These are phyloP conservation scores for Panonychus citri DNA, from an alignment of 1,140 invertebrate genomes.

Conservation along the genomic window DNA sequence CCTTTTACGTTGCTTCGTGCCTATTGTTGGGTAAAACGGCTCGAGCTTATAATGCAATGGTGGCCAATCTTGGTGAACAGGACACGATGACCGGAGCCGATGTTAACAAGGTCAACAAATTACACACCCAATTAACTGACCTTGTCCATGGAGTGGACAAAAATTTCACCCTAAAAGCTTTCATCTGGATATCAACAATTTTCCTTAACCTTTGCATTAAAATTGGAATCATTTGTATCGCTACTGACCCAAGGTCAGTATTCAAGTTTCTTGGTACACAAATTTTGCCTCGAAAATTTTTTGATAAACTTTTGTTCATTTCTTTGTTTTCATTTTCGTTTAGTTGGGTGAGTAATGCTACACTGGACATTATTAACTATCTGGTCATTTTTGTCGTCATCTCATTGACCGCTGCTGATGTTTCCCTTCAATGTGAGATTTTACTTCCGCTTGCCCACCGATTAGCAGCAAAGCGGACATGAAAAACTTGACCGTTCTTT, in stretches of 20 bases:
- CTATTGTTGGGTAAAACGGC: not conserved
- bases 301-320: not conserved
- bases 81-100: not conserved
- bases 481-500: not conserved
- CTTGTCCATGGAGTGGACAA: conserved; percentile 5
- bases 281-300: not conserved
- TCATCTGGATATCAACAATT: conserved; percentile 1
- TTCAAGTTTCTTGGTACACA: not conserved
- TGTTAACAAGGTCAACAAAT: not conserved
- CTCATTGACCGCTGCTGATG: not conserved
- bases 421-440: not conserved
- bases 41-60: not conserved
- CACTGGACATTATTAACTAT: not conserved
- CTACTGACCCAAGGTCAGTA: not conserved
- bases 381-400: not conserved
- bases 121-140: not conserved
- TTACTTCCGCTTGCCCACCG: not conserved
- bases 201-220: not conserved
- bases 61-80: not conserved
- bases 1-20: not conserved
- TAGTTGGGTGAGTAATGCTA: not conserved
- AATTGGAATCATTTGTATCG: not conserved
- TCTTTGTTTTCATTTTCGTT: not conserved
- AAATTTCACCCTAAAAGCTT: conserved; percentile 5
- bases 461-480: not conserved